Base-by-base conservation (phyloP, 2,113 vertebrate species). In the Oryzias curvinotus region DNA sequence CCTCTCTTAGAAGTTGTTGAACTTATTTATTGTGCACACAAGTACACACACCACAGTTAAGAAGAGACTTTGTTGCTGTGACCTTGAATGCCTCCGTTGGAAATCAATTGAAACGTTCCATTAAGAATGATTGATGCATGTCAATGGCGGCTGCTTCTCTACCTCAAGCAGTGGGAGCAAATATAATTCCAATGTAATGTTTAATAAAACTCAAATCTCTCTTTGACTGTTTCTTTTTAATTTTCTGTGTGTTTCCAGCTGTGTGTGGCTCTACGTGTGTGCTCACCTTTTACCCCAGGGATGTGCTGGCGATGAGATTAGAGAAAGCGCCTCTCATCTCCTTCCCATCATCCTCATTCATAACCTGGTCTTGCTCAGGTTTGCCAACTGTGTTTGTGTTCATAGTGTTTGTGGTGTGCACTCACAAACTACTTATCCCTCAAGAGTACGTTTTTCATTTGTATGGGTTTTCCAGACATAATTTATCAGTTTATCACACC, bases 121-220 rank as follows among this genome's bases (percentile, higher is more conserved):
- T 81, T 85, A 88, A 87, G 87, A 66, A 81, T 85, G 88, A 91
- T 86, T 89, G 87, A 90, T 84, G 80, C 77, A 84, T 73, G 84
- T 76, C 80, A 71, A 72, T 83, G 80, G 68, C 64, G 67, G 73
- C 67, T 73, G 17, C 78, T 70, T 57, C 58, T 74, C 78, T 50
- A 42, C 77, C 77, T 69, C 56, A 68, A 77, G 80, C 69, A 75
- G 68, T 58, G 72, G 71, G 62, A 74, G 74, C 69, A 81, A 83
- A 80, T 82, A 78, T 81, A 75, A 61, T 52, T 71, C 56, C 50
- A 52, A 65, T 80, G 84, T 74, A 85, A 84, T 81, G 83, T 62
- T 71, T 77, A 74, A 58, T 66, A 78, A 59, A 61, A 50, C 62
- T 80, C 54, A 55, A 58, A 71, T 74, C 57, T 30, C 36, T 26